Evolutionary conservation across 37 sponge, comb jelly and placozoan species (phyloP), one percentile per base, ranked within the genome.

Genomic region (Amphimedon queenslandica): DNA sequence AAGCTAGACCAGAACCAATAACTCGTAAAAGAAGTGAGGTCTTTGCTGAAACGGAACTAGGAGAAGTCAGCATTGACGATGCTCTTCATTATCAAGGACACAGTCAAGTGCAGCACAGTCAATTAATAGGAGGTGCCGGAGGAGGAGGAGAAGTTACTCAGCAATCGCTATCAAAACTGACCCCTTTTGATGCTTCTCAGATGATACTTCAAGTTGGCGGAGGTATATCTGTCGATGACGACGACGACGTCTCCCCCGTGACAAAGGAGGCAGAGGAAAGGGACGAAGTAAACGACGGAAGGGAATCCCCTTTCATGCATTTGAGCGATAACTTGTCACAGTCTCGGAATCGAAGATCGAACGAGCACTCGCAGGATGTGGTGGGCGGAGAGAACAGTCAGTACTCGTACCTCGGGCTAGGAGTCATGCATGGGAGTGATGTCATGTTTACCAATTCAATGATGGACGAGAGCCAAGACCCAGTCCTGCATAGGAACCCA

Each of bases 221-320:
- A 47, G 53, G 53, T 47, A 60, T 60, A 11, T 60, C 61, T 25
- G 61, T 60, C 5, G 61, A 60, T 60, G 61, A 60, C 21, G 27
- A 25, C 21, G 27, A 25, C 5, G 27, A 11, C 5, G 53, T 18
- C 8, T 18, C 13, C 8, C 53, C 53, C 13, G 53, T 18, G 53
- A 47, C 8, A 47, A 13, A 47, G 8, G 28, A 25, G 5, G 27
- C 8, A 6, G 28, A n/a, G 21, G 27, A 11, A 25, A 5, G 21
- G 24, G 27, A 5, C 21, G 24, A 25, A 25, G 61, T 25, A 25
- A 25, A 11, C 27, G 27, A 6, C 23, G 61, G 61, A 25, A 25
- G 21, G 5, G 61, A 60, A n/a, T 60, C 61, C 21, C 61, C 61
- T 6, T 60, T 60, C 61, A 60, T 60, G 61, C 61, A 11, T 60